Conservation (phyloP, 2,113 vertebrate species). For the Numida meleagris region DNA sequence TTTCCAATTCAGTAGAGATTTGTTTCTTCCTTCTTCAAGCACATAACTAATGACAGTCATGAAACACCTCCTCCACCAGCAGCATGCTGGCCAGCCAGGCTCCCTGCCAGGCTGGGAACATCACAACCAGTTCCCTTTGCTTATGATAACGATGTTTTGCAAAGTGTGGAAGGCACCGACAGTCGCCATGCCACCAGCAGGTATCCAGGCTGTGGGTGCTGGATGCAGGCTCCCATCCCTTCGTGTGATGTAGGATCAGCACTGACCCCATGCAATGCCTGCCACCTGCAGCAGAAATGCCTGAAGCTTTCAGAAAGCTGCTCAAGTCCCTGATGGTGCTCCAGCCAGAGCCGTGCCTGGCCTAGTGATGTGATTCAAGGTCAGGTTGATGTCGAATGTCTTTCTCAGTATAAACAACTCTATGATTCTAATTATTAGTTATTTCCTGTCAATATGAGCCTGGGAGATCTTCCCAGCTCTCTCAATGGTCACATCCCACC, state of each 20-base stretch:
- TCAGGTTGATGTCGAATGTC: neutral
- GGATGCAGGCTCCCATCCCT: neutral
- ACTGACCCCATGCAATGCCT: neutral
- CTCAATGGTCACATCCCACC: neutral
- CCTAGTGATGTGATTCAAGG: neutral
- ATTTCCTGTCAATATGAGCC: neutral
- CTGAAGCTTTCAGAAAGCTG: neutral
- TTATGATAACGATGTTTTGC: accelerated
- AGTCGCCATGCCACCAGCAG: neutral
- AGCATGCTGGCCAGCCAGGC: neutral
- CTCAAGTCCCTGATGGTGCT: neutral
- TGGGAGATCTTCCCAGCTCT: neutral
- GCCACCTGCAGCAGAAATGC: accelerated
- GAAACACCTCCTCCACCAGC: slow-evolving; percentile 48
- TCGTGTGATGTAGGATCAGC: accelerated
- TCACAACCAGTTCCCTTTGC: neutral
- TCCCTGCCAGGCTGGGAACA: neutral
- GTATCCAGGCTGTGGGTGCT: neutral
- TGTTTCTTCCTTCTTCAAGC: slow-evolving; percentile 56
- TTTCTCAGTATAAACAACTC: neutral
- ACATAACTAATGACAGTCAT: slow-evolving; percentile 38
- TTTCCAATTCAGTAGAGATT: slow-evolving; percentile 68
- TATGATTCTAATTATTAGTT: neutral
- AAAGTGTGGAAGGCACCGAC: neutral
- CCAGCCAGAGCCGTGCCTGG: neutral